These are phyloP conservation scores for Drosophila anceps DNA, from an alignment of 2,888 invertebrate genomes.

Conservation along the genomic window DNA sequence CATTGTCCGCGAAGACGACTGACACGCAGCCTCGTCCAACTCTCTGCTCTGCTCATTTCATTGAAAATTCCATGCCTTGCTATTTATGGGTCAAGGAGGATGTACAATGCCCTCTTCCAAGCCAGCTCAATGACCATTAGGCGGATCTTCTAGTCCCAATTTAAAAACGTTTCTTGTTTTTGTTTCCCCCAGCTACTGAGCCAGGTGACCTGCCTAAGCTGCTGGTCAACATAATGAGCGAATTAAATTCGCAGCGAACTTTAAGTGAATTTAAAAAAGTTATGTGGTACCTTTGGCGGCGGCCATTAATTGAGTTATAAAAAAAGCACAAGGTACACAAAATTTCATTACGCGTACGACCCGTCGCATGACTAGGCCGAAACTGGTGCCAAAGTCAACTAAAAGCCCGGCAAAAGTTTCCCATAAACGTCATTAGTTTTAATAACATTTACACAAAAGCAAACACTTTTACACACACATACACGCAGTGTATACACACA, in stretches of 20 bases:
- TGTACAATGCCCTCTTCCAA: slow-evolving; percentile 33
- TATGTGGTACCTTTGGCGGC: slow-evolving; percentile 5
- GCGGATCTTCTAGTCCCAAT: slow-evolving; percentile 49
- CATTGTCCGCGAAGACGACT: slow-evolving; percentile 44
- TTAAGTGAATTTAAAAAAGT: slow-evolving; percentile 67
- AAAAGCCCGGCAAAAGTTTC: slow-evolving; percentile 55
- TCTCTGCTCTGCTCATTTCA: slow-evolving; percentile 20
- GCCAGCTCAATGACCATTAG: slow-evolving; percentile 65
- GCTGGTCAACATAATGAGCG: slow-evolving; percentile 52
- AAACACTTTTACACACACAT: slow-evolving; percentile 20
- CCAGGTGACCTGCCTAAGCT: slow-evolving; percentile 49
- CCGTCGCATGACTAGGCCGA: slow-evolving; percentile 44
- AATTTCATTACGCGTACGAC: slow-evolving; percentile 73
- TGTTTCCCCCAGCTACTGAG: neutral
- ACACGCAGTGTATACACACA: slow-evolving; percentile 20
- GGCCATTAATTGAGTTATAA: slow-evolving; percentile 67
- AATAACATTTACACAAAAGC: slow-evolving; percentile 67
- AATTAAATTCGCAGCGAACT: slow-evolving; percentile 37
- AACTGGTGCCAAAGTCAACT: slow-evolving; percentile 6
- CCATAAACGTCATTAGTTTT: slow-evolving; percentile 70
- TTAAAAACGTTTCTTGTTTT: slow-evolving; percentile 34
- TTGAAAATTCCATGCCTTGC: slow-evolving; percentile 41
- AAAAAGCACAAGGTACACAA: slow-evolving; percentile 52
- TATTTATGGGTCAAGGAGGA: slow-evolving; percentile 57
- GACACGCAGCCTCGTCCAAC: slow-evolving; percentile 32